Evolutionary conservation across 1,140 invertebrate genomes (phyloP), one percentile per base, ranked within the genome.

Genomic region (Megalonaias nervosa): DNA sequence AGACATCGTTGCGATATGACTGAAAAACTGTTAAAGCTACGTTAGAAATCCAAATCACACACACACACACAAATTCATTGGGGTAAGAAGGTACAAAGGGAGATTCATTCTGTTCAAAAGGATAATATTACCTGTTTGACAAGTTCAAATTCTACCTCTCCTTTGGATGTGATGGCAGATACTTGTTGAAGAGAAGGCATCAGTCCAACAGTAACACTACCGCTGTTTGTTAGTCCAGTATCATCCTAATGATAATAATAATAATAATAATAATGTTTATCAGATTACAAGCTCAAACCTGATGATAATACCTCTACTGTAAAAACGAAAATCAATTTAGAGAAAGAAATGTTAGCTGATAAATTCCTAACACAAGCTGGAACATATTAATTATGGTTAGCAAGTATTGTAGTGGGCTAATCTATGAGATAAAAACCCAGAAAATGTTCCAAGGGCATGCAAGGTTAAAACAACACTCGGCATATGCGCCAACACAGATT

Each of bases 161-260:
- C 95, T 48, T 93, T 91, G 81, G 93, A 92, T 70, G 93, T 92
- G 67, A 95, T 92, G 84, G 94, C 93, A 31, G 94, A 93, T 21
- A 95, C 90, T 91, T 95, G 94, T 82, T 93, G 91, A 69, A 95
- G 91, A 71, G 93, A 93, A n/a, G 93, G 92, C 81, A 95, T 89
- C 81, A 92, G 92, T 56, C 94, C 93, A 61, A 94, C 90, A 56
- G 94, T 93, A 2, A 96, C 88, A 58, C 94, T 88, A 1, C 95
- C 95, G 87, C 95, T 80, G 69, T 82, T 83, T 13, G 77, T 58
- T 6, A 38, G 38, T 21, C 66, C 23, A 14, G 77, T 56, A 64
- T 75, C 72, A 68, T 72, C 73, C 81, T 82, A 31, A 31, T 31
- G 4, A 31, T 31, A 31, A 1, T 31, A 31, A 31, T 31, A 21